Conservation (phyloP, 2,113 vertebrate genomes). For the Pangasianodon gigas region DNA sequence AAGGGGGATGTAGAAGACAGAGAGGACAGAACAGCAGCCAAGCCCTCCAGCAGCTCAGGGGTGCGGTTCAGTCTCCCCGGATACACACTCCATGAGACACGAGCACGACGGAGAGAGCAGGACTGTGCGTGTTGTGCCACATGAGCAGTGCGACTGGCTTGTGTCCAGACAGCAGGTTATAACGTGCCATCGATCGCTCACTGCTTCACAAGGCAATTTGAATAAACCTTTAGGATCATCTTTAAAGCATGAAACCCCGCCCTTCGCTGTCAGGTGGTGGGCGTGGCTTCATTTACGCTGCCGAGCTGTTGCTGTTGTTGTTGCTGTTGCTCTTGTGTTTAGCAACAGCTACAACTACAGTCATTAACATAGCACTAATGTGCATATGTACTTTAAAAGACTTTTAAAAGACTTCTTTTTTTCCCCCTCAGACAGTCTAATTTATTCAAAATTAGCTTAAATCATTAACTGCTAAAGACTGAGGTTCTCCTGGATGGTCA, state of each 20-base stretch:
- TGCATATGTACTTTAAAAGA: background rate
- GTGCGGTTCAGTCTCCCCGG: slow-evolving; percentile 25
- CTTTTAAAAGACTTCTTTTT: background rate
- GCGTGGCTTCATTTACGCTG: slow-evolving; percentile 36
- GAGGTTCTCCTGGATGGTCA: background rate
- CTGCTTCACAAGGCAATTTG: slow-evolving; percentile 51
- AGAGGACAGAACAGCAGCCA: background rate
- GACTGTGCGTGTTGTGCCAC: background rate
- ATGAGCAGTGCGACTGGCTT: slow-evolving; percentile 13
- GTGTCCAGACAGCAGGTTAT: slow-evolving; percentile 37
- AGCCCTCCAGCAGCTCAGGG: slow-evolving; percentile 7
- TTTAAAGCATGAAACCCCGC: slow-evolving; percentile 43
- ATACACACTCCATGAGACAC: background rate
- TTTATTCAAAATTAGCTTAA: background rate
- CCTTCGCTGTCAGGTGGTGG: slow-evolving; percentile 63
- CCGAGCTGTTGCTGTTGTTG: slow-evolving; percentile 21
- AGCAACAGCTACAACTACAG: background rate
- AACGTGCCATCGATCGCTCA: slow-evolving; percentile 53
- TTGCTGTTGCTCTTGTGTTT: slow-evolving; percentile 13
- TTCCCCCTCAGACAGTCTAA: background rate
- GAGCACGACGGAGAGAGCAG: background rate
- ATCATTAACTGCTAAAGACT: background rate
- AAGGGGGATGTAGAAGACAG: background rate
- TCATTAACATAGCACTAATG: too few relatives aligned
- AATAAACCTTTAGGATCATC: slow-evolving; percentile 62